Percentiles rank a stretch among this genome's conserved stretches.
phyloP scores from a whole-genome alignment of 1,140 invertebrate genomes.

The Bombus sylvicola region DNA sequence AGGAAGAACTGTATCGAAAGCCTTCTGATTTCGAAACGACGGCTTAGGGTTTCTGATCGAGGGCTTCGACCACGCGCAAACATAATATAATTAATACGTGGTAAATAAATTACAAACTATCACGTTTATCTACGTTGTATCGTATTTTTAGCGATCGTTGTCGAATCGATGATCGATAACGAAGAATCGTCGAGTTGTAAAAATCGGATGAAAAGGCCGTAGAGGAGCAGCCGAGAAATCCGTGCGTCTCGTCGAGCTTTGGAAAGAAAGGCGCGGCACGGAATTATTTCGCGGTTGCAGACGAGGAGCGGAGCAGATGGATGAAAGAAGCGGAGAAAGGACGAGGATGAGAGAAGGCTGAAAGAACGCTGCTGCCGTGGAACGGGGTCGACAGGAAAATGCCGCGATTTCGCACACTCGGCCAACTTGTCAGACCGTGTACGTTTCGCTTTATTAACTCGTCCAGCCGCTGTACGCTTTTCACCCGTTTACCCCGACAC shows the following conservation, averaged over 20 bases:
- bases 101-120: too few species aligned
- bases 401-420: slow-evolving; percentile 10
- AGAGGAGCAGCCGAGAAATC: background rate
- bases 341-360: background rate
- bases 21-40: too few species aligned
- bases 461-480: background rate
- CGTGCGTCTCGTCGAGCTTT: background rate
- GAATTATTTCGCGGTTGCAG: slow-evolving; percentile 21
- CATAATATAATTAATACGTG: too few species aligned
- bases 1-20: too few species aligned
- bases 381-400: slow-evolving; percentile 45
- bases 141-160: too few species aligned
- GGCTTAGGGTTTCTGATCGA: too few species aligned
- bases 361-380: slow-evolving; percentile 5
- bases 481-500: background rate
- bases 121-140: too few species aligned
- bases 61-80: too few species aligned
- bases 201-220: background rate
- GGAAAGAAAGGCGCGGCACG: background rate
- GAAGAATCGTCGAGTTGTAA: background rate
- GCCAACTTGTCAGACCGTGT: slow-evolving; percentile 23
- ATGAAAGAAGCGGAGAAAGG: background rate
- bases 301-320: background rate
- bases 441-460: slow-evolving; percentile 53
- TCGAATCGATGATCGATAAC: too few species aligned